A percentile compares a stretch with the other conserved stretches of the same genome.
Evolutionary conservation across 2,888 invertebrate genomes (phyloP).

Genomic region (Drosophila meridiana): DNA sequence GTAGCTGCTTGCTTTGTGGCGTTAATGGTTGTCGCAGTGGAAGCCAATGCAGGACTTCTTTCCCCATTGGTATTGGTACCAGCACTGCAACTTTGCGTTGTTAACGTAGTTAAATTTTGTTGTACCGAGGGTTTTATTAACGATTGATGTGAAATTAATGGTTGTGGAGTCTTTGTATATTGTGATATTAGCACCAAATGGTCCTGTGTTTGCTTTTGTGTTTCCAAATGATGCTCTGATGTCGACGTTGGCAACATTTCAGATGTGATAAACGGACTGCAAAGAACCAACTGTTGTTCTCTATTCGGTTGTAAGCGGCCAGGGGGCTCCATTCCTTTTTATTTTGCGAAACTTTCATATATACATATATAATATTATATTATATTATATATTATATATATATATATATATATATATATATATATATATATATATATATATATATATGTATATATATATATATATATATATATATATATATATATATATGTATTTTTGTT

Average conservation of each 20-base stretch:
- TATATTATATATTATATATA: no score
- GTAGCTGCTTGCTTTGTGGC: constrained; percentile 77
- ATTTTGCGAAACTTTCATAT: constrained; percentile 42
- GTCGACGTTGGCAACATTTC: constrained; percentile 8
- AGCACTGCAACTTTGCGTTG: constrained; percentile 30
- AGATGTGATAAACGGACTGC: constrained; percentile 31
- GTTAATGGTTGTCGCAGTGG: constrained; percentile 73
- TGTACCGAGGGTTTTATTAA: constrained; percentile 18
- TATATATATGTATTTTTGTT: no score
- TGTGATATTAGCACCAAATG: constrained; percentile 38
- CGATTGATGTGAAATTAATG: constrained; percentile 20
- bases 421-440: no score
- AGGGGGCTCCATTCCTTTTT: constrained; percentile 84
- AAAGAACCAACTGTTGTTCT: constrained; percentile 81
- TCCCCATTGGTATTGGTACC: constrained; percentile 38
- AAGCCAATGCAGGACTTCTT: constrained; percentile 63
- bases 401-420: no score
- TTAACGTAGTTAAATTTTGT: constrained; percentile 12
- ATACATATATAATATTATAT: background rate
- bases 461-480: no score
- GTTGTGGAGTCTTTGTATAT: constrained; percentile 55
- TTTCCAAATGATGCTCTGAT: background rate
- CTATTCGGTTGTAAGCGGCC: constrained; percentile 83
- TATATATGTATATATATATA: no score
- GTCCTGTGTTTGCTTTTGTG: constrained; percentile 24